These are phyloP conservation scores for Naso thynnoides DNA, from an alignment of 2,797 vertebrate species.

Conservation along the genomic window DNA sequence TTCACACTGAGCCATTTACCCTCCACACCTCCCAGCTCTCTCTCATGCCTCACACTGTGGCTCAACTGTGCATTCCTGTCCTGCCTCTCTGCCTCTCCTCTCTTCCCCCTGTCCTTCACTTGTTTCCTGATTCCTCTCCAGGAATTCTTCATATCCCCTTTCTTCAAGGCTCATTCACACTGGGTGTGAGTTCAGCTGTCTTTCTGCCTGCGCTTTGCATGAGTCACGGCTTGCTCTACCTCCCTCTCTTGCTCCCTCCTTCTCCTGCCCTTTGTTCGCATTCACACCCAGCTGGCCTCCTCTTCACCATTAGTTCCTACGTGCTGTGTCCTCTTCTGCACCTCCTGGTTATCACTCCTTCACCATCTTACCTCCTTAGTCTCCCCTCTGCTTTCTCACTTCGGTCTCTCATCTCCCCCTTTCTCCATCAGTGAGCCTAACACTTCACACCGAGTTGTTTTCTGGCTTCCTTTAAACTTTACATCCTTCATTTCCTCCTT, in stretches of 20 bases:
- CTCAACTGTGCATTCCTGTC: slow-evolving; percentile 24
- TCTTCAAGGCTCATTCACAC: slow-evolving; percentile 26
- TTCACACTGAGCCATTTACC: slow-evolving; percentile 27
- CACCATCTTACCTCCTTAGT: slow-evolving; percentile 3
- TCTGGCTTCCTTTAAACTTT: slow-evolving; percentile 22
- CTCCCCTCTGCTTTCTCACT: slow-evolving; percentile 18
- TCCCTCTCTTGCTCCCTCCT: slow-evolving; percentile 4
- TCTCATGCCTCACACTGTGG: neutral
- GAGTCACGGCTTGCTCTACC: slow-evolving; percentile 18
- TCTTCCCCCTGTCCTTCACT: slow-evolving; percentile 22
- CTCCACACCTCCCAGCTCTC: neutral
- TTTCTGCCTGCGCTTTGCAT: slow-evolving; percentile 39
- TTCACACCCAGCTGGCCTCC: slow-evolving; percentile 45
- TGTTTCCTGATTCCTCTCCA: slow-evolving; percentile 29
- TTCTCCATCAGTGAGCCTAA: slow-evolving; percentile 31
- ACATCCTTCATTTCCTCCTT: slow-evolving; percentile 32
- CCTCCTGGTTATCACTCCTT: slow-evolving; percentile 26
- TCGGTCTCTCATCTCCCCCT: slow-evolving; percentile 7
- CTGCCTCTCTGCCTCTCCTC: slow-evolving; percentile 17
- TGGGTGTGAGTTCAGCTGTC: slow-evolving; percentile 25
- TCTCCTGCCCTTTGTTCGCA: slow-evolving; percentile 25
- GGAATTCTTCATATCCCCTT: slow-evolving; percentile 22
- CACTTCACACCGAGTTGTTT: slow-evolving; percentile 43
- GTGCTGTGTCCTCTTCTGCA: slow-evolving; percentile 41
- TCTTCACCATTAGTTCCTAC: slow-evolving; percentile 41